phyloP scores from a whole-genome alignment of 35 echinoderm and acorn worm species.

The Acanthaster planci region DNA sequence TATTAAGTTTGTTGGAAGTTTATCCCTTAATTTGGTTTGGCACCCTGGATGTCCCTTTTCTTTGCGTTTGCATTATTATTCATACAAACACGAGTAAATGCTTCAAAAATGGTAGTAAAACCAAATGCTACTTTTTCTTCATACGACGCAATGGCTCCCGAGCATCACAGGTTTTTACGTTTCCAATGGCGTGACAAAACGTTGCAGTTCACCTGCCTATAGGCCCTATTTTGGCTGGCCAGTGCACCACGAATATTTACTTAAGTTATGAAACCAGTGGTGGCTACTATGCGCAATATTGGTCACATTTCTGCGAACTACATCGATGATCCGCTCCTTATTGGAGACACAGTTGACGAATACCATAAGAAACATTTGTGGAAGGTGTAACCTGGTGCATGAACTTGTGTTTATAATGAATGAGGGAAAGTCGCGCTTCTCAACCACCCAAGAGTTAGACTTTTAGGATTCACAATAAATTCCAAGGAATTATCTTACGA shows the following conservation, averaged over 20 bases:
- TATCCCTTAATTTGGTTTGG: too few species aligned
- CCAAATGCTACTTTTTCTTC: too few species aligned
- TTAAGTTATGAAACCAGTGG: not conserved
- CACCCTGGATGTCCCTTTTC: too few species aligned
- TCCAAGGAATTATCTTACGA: slow-evolving; percentile 43
- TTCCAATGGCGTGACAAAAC: not conserved
- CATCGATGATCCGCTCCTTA: slow-evolving; percentile 2
- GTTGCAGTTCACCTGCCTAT: too few species aligned
- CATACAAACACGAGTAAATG: too few species aligned
- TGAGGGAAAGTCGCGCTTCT: slow-evolving; percentile 52
- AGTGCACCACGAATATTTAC: not conserved
- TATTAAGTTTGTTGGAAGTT: too few species aligned
- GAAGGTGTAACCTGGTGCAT: not conserved
- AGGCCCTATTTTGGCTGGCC: too few species aligned
- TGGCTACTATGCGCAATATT: not conserved
- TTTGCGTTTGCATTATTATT: too few species aligned
- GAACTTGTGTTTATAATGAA: slow-evolving; percentile 50
- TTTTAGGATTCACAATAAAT: slow-evolving; percentile 63
- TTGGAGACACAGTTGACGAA: slow-evolving; percentile 3
- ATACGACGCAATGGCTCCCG: too few species aligned
- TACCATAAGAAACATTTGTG: not conserved
- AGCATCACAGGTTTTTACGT: too few species aligned
- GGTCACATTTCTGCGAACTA: not conserved
- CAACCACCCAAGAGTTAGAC: slow-evolving; percentile 18
- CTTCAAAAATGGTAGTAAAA: too few species aligned